These are phyloP conservation scores for Argyrosomus japonicus DNA, from an alignment of 2,113 vertebrate genomes.

Conservation along the genomic window DNA sequence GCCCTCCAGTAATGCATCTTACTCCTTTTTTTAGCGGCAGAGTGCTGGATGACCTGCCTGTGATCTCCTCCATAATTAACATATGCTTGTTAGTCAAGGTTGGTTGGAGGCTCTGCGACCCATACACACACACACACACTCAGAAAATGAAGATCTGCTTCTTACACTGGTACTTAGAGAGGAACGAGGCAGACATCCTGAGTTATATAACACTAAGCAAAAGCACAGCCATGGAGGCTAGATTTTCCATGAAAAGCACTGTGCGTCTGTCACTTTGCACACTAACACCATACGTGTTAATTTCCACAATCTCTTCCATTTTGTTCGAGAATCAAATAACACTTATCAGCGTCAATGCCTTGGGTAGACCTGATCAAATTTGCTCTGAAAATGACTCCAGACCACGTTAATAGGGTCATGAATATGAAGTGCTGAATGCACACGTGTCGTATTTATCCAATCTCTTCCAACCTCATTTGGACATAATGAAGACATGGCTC, in stretches of 20 bases:
- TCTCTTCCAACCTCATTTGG: constrained; percentile 81
- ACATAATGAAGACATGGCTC: constrained; percentile 82
- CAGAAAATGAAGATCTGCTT: constrained; percentile 38
- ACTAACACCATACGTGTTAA: constrained; percentile 41
- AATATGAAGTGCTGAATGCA: constrained; percentile 81
- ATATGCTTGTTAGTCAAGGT: constrained; percentile 97
- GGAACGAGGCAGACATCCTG: constrained; percentile 23
- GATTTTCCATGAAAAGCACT: constrained; percentile 27
- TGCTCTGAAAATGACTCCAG: constrained; percentile 90
- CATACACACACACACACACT: constrained; percentile 30
- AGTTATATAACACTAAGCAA: constrained; percentile 56
- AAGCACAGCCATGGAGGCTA: not conserved
- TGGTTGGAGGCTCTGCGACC: constrained; percentile 90
- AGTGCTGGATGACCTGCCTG: constrained; percentile 94
- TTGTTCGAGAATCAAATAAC: constrained; percentile 66
- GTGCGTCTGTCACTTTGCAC: constrained; percentile 52
- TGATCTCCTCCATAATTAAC: constrained; percentile 98
- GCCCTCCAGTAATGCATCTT: constrained; percentile 92
- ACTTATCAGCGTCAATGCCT: constrained; percentile 77
- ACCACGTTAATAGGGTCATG: constrained; percentile 89
- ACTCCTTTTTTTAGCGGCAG: constrained; percentile 91
- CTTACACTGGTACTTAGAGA: constrained; percentile 36
- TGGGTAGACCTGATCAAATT: constrained; percentile 87
- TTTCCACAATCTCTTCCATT: constrained; percentile 55
- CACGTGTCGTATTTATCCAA: constrained; percentile 80